These are phyloP conservation scores for Pimpla rufipes DNA, from an alignment of 2,888 invertebrate genomes.

Conservation along the genomic window DNA sequence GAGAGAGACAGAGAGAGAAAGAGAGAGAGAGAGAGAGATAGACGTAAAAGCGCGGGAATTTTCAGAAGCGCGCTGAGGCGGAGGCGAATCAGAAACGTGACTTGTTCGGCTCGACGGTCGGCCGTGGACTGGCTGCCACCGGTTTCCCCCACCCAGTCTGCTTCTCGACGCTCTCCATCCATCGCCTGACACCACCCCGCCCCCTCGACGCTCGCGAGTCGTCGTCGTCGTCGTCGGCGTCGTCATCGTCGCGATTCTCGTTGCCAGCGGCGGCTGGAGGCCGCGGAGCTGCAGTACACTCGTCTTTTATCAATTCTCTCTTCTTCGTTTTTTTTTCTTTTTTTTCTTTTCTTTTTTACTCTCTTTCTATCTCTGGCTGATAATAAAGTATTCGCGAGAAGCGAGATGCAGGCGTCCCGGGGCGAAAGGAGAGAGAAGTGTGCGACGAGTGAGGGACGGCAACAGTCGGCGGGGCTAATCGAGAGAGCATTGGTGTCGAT, in stretches of 20 bases:
- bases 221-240: constrained; percentile 45
- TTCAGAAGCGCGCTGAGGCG: constrained; percentile 22
- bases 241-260: constrained; percentile 52
- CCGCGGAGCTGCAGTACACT: constrained; percentile 26
- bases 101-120: constrained; percentile 72
- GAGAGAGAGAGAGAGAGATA: constrained; percentile 15
- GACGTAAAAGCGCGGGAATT: constrained; percentile 39
- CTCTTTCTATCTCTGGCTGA: constrained; percentile 3
- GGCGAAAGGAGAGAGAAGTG: background rate
- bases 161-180: constrained; percentile 59
- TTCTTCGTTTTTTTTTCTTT: background rate
- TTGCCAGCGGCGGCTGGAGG: constrained; percentile 51
- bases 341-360: background rate
- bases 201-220: constrained; percentile 52
- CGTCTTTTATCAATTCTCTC: constrained; percentile 22
- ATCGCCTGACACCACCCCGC: constrained; percentile 53
- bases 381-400: constrained; percentile 26
- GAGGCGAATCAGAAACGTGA: constrained; percentile 56
- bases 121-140: constrained; percentile 76
- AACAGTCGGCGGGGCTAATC: background rate
- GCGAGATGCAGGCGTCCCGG: background rate
- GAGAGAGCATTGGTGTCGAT: background rate
- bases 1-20: constrained; percentile 4
- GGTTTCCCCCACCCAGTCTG: constrained; percentile 68
- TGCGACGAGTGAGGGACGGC: background rate